Evolutionary conservation across 92 coral and sea anemone species (phyloP), one percentile per base, ranked within the genome.

Genomic region (Anthopleura xanthogrammica): DNA sequence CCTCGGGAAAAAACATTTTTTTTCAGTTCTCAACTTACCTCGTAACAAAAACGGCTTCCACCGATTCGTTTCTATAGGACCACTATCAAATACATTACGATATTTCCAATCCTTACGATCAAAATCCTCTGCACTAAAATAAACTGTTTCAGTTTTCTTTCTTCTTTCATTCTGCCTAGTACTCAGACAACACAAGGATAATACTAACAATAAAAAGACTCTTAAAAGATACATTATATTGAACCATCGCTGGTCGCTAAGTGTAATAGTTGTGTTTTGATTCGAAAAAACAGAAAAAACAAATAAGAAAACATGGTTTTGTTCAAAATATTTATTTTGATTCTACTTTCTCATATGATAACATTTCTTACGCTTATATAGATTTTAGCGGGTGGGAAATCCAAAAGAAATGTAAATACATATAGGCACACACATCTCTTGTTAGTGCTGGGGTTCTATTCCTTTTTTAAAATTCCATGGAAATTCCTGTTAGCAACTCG

Each of bases 111-210:
- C 40, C 12, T 60, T 39, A 12, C 62, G 46, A 55, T 78, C 82
- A 55, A 78, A 78, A 29, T 78, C 82, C 50, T 78, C 82, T 13
- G 48, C 66, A 55, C 82, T 56, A 36, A 78, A 78, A 57, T 24
- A 36, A 78, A 78, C 57, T 62, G 70, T 62, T 62, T 11, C 58
- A 2, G 7, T 54, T 54, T 54, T 11, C 58, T 54, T 54, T 54
- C 58, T 13, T 5, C 58, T 54, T 54, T 54, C 58, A 54, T 11
- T 6, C 13, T 11, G 58, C 11, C 58, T 54, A 11, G 14, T 20
- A 7, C 70, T 36, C 24, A 62, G 23, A 62, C 24, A n/a, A 9
- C 70, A 62, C 70, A 62, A 8, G 23, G 24, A 8, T n/a, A 6
- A 62, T 23, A 62, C 29, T 8, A 62, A 62, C 4, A 62, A 62